Conservation (phyloP, 2,888 invertebrate genomes). For the Vandiemenella viatica region DNA sequence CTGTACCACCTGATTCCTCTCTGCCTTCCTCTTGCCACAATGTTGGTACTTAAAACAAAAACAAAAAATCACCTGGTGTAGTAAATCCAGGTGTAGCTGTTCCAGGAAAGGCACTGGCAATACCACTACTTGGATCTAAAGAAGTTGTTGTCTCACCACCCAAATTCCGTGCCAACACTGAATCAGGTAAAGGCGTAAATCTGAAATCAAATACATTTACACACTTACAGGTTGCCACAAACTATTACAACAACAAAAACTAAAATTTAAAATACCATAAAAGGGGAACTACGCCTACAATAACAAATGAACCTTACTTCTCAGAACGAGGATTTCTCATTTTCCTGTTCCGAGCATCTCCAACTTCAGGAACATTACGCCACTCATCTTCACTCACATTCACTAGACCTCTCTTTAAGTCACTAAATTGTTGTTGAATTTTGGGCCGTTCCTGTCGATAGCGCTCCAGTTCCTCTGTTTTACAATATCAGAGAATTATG, state of each 20-base stretch:
- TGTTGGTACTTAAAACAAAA: neutral
- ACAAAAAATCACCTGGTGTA: constrained; percentile 44
- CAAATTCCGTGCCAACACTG: constrained; percentile 72
- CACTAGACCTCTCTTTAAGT: constrained; percentile 76
- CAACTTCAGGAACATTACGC: constrained; percentile 95
- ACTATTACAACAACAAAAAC: too few species aligned
- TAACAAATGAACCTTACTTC: constrained; percentile 49
- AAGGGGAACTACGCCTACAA: neutral
- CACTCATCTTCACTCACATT: constrained; percentile 85
- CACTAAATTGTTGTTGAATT: constrained; percentile 98
- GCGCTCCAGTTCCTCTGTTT: constrained; percentile 77
- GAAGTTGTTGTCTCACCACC: constrained; percentile 66
- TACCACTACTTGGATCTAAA: constrained; percentile 70
- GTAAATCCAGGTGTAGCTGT: constrained; percentile 68
- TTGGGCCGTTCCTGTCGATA: constrained; percentile 97
- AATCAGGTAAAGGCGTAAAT: constrained; percentile 94
- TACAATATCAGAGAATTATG: neutral
- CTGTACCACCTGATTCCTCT: too few species aligned
- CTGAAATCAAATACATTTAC: constrained; percentile 22
- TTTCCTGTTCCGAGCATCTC: constrained; percentile 94
- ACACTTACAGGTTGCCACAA: too few species aligned
- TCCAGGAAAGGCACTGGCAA: constrained; percentile 68
- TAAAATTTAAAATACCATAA: neutral
- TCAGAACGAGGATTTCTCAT: constrained; percentile 90
- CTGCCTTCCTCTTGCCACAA: too few species aligned